These are phyloP conservation scores for Drosophila quinaria DNA, from an alignment of 2,888 invertebrate species.

Conservation along the genomic window DNA sequence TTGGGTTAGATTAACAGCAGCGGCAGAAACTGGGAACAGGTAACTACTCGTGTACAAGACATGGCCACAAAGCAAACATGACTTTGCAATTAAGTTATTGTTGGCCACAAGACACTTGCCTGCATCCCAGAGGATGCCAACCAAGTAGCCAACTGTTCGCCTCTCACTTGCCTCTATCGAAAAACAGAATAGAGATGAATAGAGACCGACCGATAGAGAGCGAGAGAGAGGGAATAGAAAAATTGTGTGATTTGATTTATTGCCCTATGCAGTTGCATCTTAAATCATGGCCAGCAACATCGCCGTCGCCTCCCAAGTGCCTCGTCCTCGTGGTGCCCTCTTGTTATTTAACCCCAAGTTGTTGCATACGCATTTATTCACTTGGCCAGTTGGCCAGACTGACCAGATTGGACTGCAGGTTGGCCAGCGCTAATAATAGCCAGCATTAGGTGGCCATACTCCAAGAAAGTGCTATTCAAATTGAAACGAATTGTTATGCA, in stretches of 20 bases:
- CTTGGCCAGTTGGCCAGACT: conserved; percentile 23
- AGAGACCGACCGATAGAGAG: background rate
- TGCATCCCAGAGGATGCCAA: conserved; percentile 26
- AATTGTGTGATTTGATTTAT: conserved; percentile 72
- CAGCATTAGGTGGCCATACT: conserved; percentile 41
- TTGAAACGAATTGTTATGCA: conserved; percentile 69
- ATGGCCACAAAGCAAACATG: conserved; percentile 75
- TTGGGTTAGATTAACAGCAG: conserved; percentile 44
- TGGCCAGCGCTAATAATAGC: conserved; percentile 44
- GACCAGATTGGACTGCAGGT: background rate
- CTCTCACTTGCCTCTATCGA: conserved; percentile 1
- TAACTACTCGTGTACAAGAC: conserved; percentile 47
- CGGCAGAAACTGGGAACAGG: conserved; percentile 61
- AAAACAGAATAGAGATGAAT: background rate
- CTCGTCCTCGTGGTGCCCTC: conserved; percentile 23
- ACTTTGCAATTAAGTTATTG: conserved; percentile 84
- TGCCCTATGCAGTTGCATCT: conserved; percentile 59
- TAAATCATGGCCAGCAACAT: conserved; percentile 59
- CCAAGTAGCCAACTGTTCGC: conserved; percentile 12
- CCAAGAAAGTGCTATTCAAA: conserved; percentile 57
- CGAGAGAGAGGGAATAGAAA: conserved; percentile 36
- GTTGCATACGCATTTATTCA: conserved; percentile 60
- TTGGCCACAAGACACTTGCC: conserved; percentile 53
- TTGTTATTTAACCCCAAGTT: conserved; percentile 62
- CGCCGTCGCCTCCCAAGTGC: conserved; percentile 13